Conservation (phyloP, 2,113 vertebrate species). For the Ornithorhynchus anatinus region DNA sequence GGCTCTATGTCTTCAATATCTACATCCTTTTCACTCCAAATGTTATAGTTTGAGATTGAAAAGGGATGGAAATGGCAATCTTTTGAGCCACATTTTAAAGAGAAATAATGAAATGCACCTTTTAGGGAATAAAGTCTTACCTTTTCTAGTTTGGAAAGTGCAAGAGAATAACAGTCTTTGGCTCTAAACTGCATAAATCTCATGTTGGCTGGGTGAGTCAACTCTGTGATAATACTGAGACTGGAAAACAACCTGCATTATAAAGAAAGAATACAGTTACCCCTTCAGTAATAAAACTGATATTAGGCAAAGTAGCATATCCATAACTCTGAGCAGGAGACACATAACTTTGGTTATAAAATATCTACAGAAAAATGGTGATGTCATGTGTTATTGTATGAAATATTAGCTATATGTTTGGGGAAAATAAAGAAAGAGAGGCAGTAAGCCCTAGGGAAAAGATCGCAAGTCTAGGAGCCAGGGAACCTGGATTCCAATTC, state of each 20-base stretch:
- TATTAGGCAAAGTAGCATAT: neutral
- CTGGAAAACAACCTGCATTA: slow-evolving; percentile 89
- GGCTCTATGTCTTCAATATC: neutral
- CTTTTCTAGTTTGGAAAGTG: slow-evolving; percentile 96
- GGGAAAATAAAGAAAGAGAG: slow-evolving; percentile 10
- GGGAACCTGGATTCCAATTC: no score
- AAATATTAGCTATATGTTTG: slow-evolving; percentile 1
- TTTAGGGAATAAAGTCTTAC: slow-evolving; percentile 63
- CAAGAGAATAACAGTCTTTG: slow-evolving; percentile 97
- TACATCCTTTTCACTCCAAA: neutral
- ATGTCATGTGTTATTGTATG: neutral
- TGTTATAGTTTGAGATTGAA: neutral
- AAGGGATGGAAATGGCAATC: neutral
- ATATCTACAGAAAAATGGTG: neutral
- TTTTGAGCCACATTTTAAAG: neutral
- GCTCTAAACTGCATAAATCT: slow-evolving; percentile 98
- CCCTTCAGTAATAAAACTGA: neutral
- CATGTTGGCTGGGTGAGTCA: slow-evolving; percentile 97
- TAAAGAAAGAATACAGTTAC: slow-evolving; percentile 37
- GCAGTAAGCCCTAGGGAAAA: no score
- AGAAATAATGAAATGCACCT: neutral
- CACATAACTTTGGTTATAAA: neutral
- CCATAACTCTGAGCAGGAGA: slow-evolving; percentile 27
- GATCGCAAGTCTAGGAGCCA: no score
- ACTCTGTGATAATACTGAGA: slow-evolving; percentile 96